Evolutionary conservation across 2,113 vertebrate species (phyloP).

Genomic region (Salvator merianae): DNA sequence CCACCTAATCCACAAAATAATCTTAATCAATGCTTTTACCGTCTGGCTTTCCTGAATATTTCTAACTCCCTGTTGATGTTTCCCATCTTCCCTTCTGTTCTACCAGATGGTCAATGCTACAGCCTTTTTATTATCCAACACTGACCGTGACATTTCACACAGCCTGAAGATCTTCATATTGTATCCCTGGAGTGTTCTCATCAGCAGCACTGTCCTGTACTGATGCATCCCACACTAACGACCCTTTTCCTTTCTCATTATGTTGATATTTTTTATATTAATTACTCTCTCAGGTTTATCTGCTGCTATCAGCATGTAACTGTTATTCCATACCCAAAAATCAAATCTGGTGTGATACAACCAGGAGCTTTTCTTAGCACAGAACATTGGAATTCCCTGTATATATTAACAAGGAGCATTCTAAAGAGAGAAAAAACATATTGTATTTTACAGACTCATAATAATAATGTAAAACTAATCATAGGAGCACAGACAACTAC

Average conservation of each 20-base stretch:
- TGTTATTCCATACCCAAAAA: slow-evolving; percentile 16
- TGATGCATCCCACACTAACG: slow-evolving; percentile 41
- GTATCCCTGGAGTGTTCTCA: slow-evolving; percentile 49
- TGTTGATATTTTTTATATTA: slow-evolving; percentile 48
- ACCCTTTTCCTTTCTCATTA: slow-evolving; percentile 25
- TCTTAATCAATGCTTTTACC: slow-evolving; percentile 80
- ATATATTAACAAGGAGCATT: background rate
- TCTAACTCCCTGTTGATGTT: slow-evolving; percentile 77
- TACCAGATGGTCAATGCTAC: slow-evolving; percentile 77
- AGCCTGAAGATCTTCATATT: slow-evolving; percentile 64
- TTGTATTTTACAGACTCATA: background rate
- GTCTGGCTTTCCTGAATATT: slow-evolving; percentile 77
- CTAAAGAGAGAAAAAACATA: background rate
- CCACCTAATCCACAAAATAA: slow-evolving; percentile 77
- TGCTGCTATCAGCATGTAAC: slow-evolving; percentile 32
- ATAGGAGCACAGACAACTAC: background rate
- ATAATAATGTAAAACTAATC: background rate
- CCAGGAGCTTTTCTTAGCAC: background rate
- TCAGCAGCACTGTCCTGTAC: slow-evolving; percentile 49
- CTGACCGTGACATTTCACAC: slow-evolving; percentile 69
- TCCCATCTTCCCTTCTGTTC: slow-evolving; percentile 79
- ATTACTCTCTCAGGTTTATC: slow-evolving; percentile 33
- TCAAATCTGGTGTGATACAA: background rate
- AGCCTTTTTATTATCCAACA: slow-evolving; percentile 75
- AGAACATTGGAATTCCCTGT: no score